Evolutionary conservation across 2,888 invertebrate species (phyloP), one percentile per base, ranked within the genome.

Genomic region (Ashinkailepas kermadecensis): DNA sequence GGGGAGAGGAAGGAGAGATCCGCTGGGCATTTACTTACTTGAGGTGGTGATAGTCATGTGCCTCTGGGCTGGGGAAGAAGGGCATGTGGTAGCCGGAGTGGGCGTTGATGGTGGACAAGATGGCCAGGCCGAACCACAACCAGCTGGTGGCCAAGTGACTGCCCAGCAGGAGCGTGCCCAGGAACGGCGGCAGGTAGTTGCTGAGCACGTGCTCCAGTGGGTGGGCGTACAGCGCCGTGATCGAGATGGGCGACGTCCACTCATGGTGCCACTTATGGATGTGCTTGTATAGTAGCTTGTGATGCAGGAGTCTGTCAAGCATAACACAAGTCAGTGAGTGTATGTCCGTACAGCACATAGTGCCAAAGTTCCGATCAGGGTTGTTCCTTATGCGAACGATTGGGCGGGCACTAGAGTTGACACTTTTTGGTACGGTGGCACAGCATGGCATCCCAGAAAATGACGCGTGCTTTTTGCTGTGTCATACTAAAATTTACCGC

Each of bases 251-350:
- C 0, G 95, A 93, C 2, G 93, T 94, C 95, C 95, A 95, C 87
- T 95, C 94, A 85, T 95, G 95, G 87, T 95, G 95, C 85, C 92
- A 91, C 87, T 95, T 95, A 88, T 95, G 95, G 85, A 95, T 93
- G 86, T 91, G 90, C 86, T 93, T 93, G 88, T 95, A 95, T 81
- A 95, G 88, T 84, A 89, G 88, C 83, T 92, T 91, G 85, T 91
- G 91, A 86, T 95, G 95, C 62, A 95, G 89, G 83, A 94, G 87
- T 86, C 93, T 93, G 87, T 15, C 87, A 87, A 83, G 83, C 83
- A 83, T 12, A 39, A 39, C 39, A 39, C 39, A 39, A 39, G 39
- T 39, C 39, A 4, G 39, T 39, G 39, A 4, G 39, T 39, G 4
- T 39, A 39, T 39, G 39, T 39, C 39, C 39, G 39, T 4, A 39